phyloP scores from a whole-genome alignment of 2,888 invertebrate species.

The Coenonympha arcania region DNA sequence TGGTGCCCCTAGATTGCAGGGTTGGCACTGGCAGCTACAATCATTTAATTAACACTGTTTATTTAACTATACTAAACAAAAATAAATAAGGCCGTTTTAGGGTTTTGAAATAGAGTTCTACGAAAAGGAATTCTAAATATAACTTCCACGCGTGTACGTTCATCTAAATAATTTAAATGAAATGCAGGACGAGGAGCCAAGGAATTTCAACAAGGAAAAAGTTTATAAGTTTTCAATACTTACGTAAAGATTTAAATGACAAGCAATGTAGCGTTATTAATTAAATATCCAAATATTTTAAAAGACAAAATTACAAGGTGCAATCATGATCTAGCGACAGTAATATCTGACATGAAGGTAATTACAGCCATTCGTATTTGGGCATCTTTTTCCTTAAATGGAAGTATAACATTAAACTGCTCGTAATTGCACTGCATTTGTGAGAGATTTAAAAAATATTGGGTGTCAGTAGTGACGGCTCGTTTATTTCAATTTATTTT shows the following conservation, averaged over 20 bases:
- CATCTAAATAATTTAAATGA: no score
- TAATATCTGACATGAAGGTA: neutral
- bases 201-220: neutral
- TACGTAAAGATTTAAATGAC: neutral
- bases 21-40: constrained; percentile 16
- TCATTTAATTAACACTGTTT: no score
- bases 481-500: constrained; percentile 1
- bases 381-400: neutral
- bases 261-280: neutral
- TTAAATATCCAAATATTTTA: neutral
- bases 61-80: no score
- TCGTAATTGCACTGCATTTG: neutral
- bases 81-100: no score
- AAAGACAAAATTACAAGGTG: neutral
- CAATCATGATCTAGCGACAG: constrained; percentile 9
- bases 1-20: constrained; percentile 26
- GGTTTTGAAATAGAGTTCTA: no score
- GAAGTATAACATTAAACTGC: neutral
- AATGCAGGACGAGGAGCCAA: neutral
- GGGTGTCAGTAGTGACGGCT: constrained; percentile 8
- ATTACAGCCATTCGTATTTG: neutral
- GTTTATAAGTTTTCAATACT: neutral
- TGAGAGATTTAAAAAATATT: constrained; percentile 1
- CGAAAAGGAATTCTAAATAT: no score
- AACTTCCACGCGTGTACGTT: no score